Conservation (phyloP, 2,113 vertebrate species). For the Callionymus lyra region DNA sequence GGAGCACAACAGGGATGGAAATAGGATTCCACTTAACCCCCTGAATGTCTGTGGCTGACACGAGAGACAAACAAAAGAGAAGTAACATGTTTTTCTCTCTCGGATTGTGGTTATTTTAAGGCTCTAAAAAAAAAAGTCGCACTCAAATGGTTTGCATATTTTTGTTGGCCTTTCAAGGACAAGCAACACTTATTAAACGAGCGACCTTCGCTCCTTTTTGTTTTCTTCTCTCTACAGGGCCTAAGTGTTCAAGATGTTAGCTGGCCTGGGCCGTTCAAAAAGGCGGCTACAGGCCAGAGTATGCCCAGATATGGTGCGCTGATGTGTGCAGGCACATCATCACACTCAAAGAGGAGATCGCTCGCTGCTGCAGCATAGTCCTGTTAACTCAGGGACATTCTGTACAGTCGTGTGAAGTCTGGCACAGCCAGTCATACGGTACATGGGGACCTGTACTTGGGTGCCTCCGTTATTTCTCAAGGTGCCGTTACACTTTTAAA, state of each 20-base stretch:
- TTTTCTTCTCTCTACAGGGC: slow-evolving; percentile 82
- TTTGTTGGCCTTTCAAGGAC: slow-evolving; percentile 37
- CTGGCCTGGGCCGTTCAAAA: slow-evolving; percentile 86
- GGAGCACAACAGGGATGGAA: slow-evolving; percentile 52
- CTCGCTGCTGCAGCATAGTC: slow-evolving; percentile 36
- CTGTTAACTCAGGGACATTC: slow-evolving; percentile 39
- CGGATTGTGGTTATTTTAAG: slow-evolving; percentile 14
- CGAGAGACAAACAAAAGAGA: slow-evolving; percentile 40
- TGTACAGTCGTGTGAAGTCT: slow-evolving; percentile 31
- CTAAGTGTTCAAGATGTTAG: slow-evolving; percentile 88
- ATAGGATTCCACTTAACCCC: slow-evolving; percentile 48
- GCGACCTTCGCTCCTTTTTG: slow-evolving; percentile 85
- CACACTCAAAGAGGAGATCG: slow-evolving; percentile 43
- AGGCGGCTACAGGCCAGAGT: slow-evolving; percentile 89
- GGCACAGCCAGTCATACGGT: slow-evolving; percentile 16
- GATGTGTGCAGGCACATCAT: slow-evolving; percentile 51
- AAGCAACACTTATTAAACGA: slow-evolving; percentile 78
- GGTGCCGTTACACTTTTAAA: not conserved
- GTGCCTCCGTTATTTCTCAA: slow-evolving; percentile 10
- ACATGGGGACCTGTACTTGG: slow-evolving; percentile 33
- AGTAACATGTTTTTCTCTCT: slow-evolving; percentile 37
- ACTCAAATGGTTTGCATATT: slow-evolving; percentile 14
- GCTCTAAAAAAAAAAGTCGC: slow-evolving; percentile 6
- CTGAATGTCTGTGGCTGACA: slow-evolving; percentile 47
- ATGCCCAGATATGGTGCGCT: slow-evolving; percentile 61